Evolutionary conservation across 2,113 vertebrate species (phyloP), one percentile per base, ranked within the genome.

Genomic region (Semicossyphus pulcher): DNA sequence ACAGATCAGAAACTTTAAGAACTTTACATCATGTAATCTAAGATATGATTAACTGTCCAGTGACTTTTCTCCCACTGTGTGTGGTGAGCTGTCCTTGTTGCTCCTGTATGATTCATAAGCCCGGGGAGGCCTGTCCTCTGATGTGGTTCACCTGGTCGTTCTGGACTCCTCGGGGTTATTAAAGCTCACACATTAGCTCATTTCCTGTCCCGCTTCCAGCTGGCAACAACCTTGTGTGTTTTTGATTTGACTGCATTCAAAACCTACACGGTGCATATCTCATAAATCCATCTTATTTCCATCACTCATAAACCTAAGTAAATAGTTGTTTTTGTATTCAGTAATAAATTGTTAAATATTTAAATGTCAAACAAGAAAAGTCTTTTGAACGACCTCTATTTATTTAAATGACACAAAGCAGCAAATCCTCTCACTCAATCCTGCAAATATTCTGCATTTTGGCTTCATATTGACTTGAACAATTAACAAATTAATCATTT

Each of bases 81-180:
- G 48, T 45, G 69, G 0, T 16, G 34, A 61, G 26, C 47, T 4
- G 44, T 32, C n/a, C 26, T 39, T 11, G 39, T 15, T 20, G 23
- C 42, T 32, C 4, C 28, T 7, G 2, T 34, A 1, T 62, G 69
- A 62, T 36, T 72, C 69, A 72, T 3, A 0, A 1, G 11, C 20
- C 5, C 14, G 21, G 18, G 18, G 54, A 25, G 5, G n/a, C 5
- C 3, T 31, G 8, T 54, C 26, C 7, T 29, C 39, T 18, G 48
- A 7, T n/a, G 28, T n/a, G 48, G 21, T 72, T 62, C 69, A 62
- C 69, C 69, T 72, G 58, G 37, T 45, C 32, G 5, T 41, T 32
- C 21, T 23, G 25, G 7, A 26, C n/a, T 18, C 45, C 56, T 11
- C 16, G 1, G 28, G 59, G 59, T 23, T 16, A 1, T 36, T 5